These are phyloP conservation scores for Drosophila parthenogenetica DNA, from an alignment of 2,888 invertebrate genomes.

Conservation along the genomic window DNA sequence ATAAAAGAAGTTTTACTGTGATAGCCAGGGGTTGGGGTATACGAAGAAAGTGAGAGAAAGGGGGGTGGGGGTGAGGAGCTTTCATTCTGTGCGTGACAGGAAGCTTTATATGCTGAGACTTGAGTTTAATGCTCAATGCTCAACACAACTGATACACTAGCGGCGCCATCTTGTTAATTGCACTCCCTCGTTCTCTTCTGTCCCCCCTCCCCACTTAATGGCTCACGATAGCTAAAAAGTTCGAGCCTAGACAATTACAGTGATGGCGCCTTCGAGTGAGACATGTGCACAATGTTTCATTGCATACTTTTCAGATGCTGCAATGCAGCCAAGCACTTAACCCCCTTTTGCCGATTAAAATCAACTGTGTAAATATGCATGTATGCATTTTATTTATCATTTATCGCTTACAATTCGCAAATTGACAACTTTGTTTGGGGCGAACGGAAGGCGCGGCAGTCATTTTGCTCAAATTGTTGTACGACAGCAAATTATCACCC, in stretches of 20 bases:
- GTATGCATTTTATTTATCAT: conserved; percentile 19
- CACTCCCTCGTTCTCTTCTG: background rate
- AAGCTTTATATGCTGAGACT: conserved; percentile 32
- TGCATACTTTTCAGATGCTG: conserved; percentile 45
- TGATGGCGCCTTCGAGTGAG: conserved; percentile 31
- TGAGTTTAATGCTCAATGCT: conserved; percentile 37
- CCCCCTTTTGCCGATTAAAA: conserved; percentile 14
- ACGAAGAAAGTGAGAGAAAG: background rate
- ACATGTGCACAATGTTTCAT: conserved; percentile 18
- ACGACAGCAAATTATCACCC: conserved; percentile 13
- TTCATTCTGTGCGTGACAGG: conserved; percentile 29
- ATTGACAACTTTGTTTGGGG: conserved; percentile 17
- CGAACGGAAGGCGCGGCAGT: background rate
- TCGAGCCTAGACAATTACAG: conserved; percentile 27
- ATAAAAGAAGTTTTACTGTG: conserved; percentile 48
- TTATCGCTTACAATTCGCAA: conserved; percentile 22
- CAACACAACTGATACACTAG: conserved; percentile 15
- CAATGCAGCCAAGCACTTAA: conserved; percentile 26
- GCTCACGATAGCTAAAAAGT: background rate
- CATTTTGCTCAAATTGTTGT: conserved; percentile 10
- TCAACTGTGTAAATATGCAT: conserved; percentile 10
- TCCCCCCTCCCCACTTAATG: too few species aligned
- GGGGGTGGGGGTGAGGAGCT: background rate
- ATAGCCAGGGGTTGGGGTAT: background rate
- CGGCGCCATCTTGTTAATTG: conserved; percentile 72